Evolutionary conservation across 2,888 invertebrate species (phyloP), one percentile per base, ranked within the genome.

Genomic region (Drosophila sordidapex): DNA sequence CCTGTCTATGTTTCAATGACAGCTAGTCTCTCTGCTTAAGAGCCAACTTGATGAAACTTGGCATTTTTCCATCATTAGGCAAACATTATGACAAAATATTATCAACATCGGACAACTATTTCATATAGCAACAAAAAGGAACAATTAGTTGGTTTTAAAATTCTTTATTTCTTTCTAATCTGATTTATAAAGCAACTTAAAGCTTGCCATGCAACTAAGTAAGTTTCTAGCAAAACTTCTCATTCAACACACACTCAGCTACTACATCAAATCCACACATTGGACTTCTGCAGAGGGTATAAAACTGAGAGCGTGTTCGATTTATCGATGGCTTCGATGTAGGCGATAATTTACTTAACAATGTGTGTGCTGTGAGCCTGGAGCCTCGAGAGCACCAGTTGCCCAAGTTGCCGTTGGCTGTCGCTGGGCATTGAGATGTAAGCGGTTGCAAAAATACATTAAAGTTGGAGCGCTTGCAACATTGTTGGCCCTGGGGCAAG

Each of bases 311-410:
- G 52, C 53, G 48, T 59, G 33, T 56, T 25, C 81, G 79, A 81
- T 79, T 81, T 72, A 82, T 87, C 83, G 74, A 74, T 74, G 81
- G 56, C 76, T 68, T 73, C 66, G 49, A 69, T 76, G 69, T 75
- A 80, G 82, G 78, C 86, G 86, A 89, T 90, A 86, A 89, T 91
- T 89, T 82, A 89, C 79, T 90, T 90, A 90, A 82, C 87, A 87
- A 83, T 89, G 80, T 87, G 87, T 81, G 82, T 72, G 79, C 76
- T 67, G 70, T 70, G 66, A 58, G 73, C 70, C 67, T 54, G 53
- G 48, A 62, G 54, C 68, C 58, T 63, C 31, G 62, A 35, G 62
- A 58, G 57, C 54, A 6, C 18, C 36, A 27, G 36, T 27, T 38
- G 27, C 38, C 38, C 38, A 36, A 38, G 68, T 57, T 62, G 79